These are phyloP conservation scores for Mionectes olivaceus DNA, from an alignment of 2,797 vertebrate genomes.

Conservation along the genomic window DNA sequence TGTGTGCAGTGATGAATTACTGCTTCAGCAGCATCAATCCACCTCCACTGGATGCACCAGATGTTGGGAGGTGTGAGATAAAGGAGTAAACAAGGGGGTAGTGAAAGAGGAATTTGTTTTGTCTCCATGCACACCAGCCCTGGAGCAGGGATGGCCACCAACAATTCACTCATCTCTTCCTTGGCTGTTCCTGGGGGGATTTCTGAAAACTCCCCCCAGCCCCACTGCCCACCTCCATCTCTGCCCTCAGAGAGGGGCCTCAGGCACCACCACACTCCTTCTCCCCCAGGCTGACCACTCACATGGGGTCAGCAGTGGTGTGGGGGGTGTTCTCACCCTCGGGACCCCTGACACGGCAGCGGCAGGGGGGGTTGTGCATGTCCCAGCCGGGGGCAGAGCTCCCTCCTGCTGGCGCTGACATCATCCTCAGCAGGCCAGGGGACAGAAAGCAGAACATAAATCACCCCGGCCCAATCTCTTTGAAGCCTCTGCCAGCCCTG, in stretches of 20 bases:
- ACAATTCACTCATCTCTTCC: accelerated
- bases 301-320: accelerated
- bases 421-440: not conserved
- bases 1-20: accelerated
- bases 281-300: not conserved
- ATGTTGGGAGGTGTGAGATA: constrained; percentile 12
- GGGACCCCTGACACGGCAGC: accelerated
- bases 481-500: not conserved
- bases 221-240: not conserved
- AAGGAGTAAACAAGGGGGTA: not conserved
- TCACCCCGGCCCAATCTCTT: accelerated
- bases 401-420: not conserved
- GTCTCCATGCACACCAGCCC: not conserved
- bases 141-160: not conserved
- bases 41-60: constrained; percentile 30
- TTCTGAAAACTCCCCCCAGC: accelerated
- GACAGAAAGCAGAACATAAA: not conserved
- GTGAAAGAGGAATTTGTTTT: not conserved
- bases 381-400: not conserved
- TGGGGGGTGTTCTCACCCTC: not conserved
- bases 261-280: accelerated
- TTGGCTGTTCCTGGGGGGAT: accelerated
- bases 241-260: accelerated
- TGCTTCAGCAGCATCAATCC: not conserved
- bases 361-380: not conserved